Base-by-base conservation (phyloP, 2,888 invertebrate species). In the Ichneumon xanthorius region DNA sequence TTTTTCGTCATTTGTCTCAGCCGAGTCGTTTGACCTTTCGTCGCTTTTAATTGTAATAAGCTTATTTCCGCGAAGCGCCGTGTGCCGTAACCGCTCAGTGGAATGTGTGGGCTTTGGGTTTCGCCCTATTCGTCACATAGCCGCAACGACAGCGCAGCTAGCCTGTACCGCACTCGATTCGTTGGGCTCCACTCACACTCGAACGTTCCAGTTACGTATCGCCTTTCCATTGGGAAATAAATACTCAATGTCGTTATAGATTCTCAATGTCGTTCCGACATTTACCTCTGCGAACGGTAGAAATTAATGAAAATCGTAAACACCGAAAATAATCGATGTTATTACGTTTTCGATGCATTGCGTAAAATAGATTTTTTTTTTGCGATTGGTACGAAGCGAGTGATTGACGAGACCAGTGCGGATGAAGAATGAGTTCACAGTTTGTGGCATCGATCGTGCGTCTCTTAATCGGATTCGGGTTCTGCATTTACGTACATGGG, bases 41-140 rank as follows among this genome's bases (percentile, higher is more conserved):
- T 45, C 37, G 19, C 45, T 30, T 61, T 72, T 33, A 48, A 58
- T 73, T 63, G 30, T 67, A 55, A 65, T 16, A 22, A 22, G 58
- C 30, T 77, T 7, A 40, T 33, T 77, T 71, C 50, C 33, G 71
- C 4, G 40, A 53, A 65, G 37, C 37, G 16, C 30, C 58, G 45
- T 30, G 73, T 45, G 73, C n/a, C 71, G 19, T n/a, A n/a, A 30
- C 48, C 19, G 6, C 11, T 50, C 33, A 14, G 9, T 30, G 75
- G 63, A 75, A 75, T 33, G 63, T 30, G 63, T 48, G 75, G 48
- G 63, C 5, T 33, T 45, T 33, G 30, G 6, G 33, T 63, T 75
- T 75, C 33, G 63, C n/a, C 30, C n/a, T 7, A 9, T 40, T 50
- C 48, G 63, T n/a, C 48, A 11, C 16, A 1, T 9, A 48, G 45